These are phyloP conservation scores for Anthoptus insignis DNA, from an alignment of 2,888 invertebrate genomes.

Conservation along the genomic window DNA sequence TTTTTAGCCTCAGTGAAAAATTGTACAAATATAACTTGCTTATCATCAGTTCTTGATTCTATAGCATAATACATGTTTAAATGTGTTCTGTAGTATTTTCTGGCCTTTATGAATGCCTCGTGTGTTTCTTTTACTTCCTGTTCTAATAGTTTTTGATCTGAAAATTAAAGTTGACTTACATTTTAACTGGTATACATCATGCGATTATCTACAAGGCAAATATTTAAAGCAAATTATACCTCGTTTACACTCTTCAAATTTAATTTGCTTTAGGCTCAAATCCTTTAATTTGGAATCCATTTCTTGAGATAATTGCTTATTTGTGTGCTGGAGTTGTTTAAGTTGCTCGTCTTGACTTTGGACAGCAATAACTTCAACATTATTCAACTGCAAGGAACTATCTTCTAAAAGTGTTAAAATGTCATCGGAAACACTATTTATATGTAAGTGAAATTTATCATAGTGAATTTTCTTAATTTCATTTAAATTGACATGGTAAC, in stretches of 20 bases:
- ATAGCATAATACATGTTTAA: slow-evolving; percentile 76
- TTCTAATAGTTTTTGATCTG: slow-evolving; percentile 73
- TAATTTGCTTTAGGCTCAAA: slow-evolving; percentile 60
- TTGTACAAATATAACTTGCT: slow-evolving; percentile 71
- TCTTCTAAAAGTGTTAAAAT: slow-evolving; percentile 59
- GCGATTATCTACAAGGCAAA: no score
- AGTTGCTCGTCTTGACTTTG: slow-evolving; percentile 67
- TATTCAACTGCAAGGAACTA: slow-evolving; percentile 57
- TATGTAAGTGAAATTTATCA: slow-evolving; percentile 56
- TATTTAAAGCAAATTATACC: slow-evolving; percentile 53
- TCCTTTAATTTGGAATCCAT: slow-evolving; percentile 66
- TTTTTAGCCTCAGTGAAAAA: slow-evolving; percentile 78
- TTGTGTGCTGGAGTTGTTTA: slow-evolving; percentile 62
- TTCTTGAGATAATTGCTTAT: slow-evolving; percentile 64
- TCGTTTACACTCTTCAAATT: slow-evolving; percentile 71
- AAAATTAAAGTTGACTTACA: slow-evolving; percentile 44
- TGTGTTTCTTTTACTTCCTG: slow-evolving; percentile 80
- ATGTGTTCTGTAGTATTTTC: slow-evolving; percentile 77
- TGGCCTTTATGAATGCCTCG: slow-evolving; percentile 81
- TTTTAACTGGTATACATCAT: not conserved
- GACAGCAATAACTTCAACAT: slow-evolving; percentile 47
- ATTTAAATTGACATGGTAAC: slow-evolving; percentile 54
- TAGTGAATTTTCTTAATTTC: slow-evolving; percentile 54
- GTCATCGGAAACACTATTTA: slow-evolving; percentile 54
- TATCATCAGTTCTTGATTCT: slow-evolving; percentile 62